Evolutionary conservation across 2,113 vertebrate species (phyloP), one percentile per base, ranked within the genome.

Genomic region (Zingel zingel): DNA sequence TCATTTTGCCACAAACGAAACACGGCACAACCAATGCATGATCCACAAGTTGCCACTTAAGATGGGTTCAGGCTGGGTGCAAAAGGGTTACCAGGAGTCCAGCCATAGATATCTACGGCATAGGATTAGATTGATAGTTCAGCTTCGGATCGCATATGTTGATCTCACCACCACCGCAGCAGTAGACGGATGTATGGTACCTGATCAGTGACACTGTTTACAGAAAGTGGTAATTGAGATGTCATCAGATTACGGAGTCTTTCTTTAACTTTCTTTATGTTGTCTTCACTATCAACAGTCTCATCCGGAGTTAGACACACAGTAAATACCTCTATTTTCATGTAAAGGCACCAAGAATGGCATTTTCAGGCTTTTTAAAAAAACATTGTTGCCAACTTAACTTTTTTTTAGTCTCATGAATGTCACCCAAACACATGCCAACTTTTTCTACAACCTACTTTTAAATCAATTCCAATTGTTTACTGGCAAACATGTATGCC

Each of bases 381-480:
- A n/a, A 53, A 39, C 18, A 54, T n/a, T 59, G 3, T 30, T 67
- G 25, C 61, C 3, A 70, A 8, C 9, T 0, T 33, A 53, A 53
- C 19, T 79, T 18, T 54, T 18, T 54, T 9, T 43, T 36, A 45
- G 56, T 54, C 30, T 74, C 58, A 50, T 25, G n/a, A 58, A 45
- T 1, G 6, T 81, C 36, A 78, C 59, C 10, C 58, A 13, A 66
- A 19, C 18, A 25, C 6, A 75, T 6, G 23, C 21, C 51, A 48
- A 57, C 50, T 27, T 57, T 66, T 54, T 78, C 58, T 57, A 53
- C 6, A 59, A 10, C 12, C 53, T 76, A 54, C 70, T 43, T 59
- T 68, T 45, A 82, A 87, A 84, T 80, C 19, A 43, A 61, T 74
- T 66, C 53, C 54, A 58, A 62, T 53, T n/a, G 56, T 67, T 74